These are phyloP conservation scores for Perithous albicinctus DNA, from an alignment of 2,888 invertebrate genomes.

Conservation along the genomic window DNA sequence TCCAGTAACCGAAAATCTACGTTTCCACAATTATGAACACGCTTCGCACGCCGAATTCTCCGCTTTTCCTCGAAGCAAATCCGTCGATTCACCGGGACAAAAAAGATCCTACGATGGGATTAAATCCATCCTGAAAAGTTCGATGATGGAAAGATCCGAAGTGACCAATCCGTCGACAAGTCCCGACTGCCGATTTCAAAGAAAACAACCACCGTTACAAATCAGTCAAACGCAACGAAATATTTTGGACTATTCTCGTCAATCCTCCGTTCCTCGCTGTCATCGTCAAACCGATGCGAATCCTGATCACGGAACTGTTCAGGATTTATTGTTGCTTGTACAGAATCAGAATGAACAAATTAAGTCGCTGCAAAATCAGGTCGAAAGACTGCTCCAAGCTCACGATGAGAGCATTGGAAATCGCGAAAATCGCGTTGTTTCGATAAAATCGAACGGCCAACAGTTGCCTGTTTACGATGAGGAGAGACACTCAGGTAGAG, in stretches of 20 bases:
- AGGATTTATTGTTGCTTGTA: constrained; percentile 88
- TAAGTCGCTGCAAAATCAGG: constrained; percentile 88
- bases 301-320: constrained; percentile 77
- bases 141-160: constrained; percentile 2
- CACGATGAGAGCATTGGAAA: constrained; percentile 68
- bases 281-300: constrained; percentile 38
- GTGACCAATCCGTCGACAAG: not conserved
- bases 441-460: constrained; percentile 19
- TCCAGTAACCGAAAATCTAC: not conserved
- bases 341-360: constrained; percentile 89
- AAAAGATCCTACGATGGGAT: constrained; percentile 42
- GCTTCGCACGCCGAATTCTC: constrained; percentile 9
- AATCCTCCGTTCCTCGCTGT: constrained; percentile 15
- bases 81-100: not conserved
- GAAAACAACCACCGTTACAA: not conserved
- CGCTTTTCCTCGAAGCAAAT: not conserved
- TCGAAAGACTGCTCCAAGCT: constrained; percentile 86
- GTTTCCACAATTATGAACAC: not conserved
- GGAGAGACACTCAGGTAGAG: not conserved
- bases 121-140: constrained; percentile 51
- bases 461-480: constrained; percentile 11
- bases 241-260: not conserved
- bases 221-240: constrained; percentile 1
- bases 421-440: constrained; percentile 47
- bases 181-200: not conserved